Base-by-base conservation (phyloP, 2,113 vertebrate species). In the Martes martes region DNA sequence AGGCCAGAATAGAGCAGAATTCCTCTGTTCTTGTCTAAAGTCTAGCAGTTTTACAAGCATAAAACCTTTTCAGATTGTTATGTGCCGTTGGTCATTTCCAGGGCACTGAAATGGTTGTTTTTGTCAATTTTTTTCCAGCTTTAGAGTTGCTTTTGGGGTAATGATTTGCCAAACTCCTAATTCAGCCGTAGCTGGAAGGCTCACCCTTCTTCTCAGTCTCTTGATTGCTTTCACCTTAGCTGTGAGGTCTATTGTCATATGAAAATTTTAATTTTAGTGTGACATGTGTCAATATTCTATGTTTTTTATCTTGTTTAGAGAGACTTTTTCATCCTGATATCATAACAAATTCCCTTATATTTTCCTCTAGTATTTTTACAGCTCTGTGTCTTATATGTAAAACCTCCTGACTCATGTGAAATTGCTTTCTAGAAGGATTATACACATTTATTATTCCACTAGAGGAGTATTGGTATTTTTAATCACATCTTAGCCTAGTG, bases 281-380 rank as follows among this genome's bases (percentile, higher is more conserved):
- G 31, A 42, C 7, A 5, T 0, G 0, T 87, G 33, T 92, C 24
- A 23, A 5, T 91, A 36, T 90, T 90, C 19, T 36, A 16, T 84
- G 13, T 11, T 69, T 93, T 97, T 81, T 6, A 52, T 65, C 81
- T 93, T 69, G 2, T 80, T 67, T n/a, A 94, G n/a, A 61, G 52
- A 92, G 42, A 74, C 9, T 36, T 50, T 92, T 11, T 91, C 24
- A 45, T 36, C 33, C 82, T 67, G 19, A 82, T 80, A 74, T 91
- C 83, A 88, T 95, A 76, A 57, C 47, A 59, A n/a, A 84, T 69
- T 69, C 55, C 45, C 15, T 67, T 21, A 74, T 28, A 36, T 14
- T 93, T 80, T 76, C 76, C 76, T 93, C 0, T 93, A 67, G 67
- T 94, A 50, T 59, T 91, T 91, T 87, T 89, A 91, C 13, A 88